phyloP scores from a whole-genome alignment of 1,140 invertebrate species.

The Laodelphax striatellus region DNA sequence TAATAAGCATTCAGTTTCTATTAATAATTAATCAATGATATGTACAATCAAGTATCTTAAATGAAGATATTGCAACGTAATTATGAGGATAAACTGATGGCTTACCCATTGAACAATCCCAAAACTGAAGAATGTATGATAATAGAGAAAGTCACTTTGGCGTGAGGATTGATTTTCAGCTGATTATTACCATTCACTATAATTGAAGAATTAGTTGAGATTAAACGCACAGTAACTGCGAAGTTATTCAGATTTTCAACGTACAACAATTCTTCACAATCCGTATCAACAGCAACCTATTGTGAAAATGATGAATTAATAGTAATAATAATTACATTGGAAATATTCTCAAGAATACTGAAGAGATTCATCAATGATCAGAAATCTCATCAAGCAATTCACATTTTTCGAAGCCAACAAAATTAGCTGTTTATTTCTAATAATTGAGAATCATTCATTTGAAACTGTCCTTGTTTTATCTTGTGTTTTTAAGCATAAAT shows the following conservation, averaged over 20 bases:
- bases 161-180: constrained; percentile 16
- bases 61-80: no score
- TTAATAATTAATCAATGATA: no score
- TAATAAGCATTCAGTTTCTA: no score
- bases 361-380: no score
- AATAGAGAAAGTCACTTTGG: not conserved
- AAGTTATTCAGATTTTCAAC: constrained; percentile 25
- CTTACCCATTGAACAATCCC: constrained; percentile 6
- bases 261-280: constrained; percentile 10
- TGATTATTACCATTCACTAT: not conserved
- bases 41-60: no score
- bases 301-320: not conserved
- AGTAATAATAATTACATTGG: not conserved
- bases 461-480: no score
- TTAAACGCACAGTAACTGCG: constrained; percentile 21
- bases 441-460: no score
- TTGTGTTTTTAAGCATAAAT: no score
- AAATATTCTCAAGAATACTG: no score
- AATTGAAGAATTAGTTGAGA: not conserved
- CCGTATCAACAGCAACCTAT: constrained; percentile 10
- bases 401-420: no score
- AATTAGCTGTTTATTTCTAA: no score
- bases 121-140: constrained; percentile 13
- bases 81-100: not conserved
- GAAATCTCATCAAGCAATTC: no score